phyloP scores from a whole-genome alignment of 2,888 invertebrate genomes.

The Drosophila anomelani region DNA sequence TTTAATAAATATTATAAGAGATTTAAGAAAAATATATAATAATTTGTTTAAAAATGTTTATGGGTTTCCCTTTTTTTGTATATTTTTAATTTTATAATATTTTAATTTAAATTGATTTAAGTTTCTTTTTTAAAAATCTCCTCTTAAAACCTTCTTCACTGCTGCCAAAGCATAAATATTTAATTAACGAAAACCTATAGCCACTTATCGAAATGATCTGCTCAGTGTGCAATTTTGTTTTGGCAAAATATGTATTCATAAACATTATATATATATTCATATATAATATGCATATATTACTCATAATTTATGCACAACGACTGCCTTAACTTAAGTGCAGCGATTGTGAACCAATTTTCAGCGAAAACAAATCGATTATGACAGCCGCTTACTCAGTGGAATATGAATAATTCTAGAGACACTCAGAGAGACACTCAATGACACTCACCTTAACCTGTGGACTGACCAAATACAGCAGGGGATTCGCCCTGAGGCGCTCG shows the following conservation, averaged over 20 bases:
- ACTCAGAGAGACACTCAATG: constrained; percentile 78
- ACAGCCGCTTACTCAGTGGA: constrained; percentile 7
- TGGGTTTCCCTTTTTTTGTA: not conserved
- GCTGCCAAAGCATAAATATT: constrained; percentile 1
- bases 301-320: constrained; percentile 10
- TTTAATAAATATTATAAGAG: too few species aligned
- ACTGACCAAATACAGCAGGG: constrained; percentile 97
- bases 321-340: not conserved
- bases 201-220: constrained; percentile 5
- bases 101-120: not conserved
- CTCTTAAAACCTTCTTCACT: too few species aligned
- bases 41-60: not conserved
- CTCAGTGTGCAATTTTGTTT: not conserved
- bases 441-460: constrained; percentile 97
- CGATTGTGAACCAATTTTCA: constrained; percentile 9
- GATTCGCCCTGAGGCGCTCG: constrained; percentile 96
- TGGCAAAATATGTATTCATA: constrained; percentile 1
- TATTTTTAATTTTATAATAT: not conserved
- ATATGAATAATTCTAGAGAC: not conserved
- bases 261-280: not conserved
- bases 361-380: constrained; percentile 2
- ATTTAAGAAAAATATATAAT: too few species aligned
- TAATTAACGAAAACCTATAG: not conserved
- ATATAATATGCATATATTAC: constrained; percentile 7
- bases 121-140: not conserved